These are phyloP conservation scores for Branchellion lobata DNA, from an alignment of 2,888 invertebrate species.

Conservation along the genomic window DNA sequence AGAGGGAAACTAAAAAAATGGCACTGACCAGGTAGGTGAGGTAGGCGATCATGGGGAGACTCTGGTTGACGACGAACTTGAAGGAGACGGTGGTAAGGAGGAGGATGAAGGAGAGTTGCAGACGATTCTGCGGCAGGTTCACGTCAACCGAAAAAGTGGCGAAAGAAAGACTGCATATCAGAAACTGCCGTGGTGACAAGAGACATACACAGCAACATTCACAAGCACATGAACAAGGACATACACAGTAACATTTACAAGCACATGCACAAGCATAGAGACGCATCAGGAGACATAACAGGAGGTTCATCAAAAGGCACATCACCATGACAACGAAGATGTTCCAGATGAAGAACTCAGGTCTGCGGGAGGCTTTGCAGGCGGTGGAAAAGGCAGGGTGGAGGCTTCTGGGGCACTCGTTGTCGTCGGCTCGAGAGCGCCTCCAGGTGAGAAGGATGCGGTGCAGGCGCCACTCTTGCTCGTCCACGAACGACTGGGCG, in stretches of 20 bases:
- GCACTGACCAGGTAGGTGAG: conserved; percentile 59
- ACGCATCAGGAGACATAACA: too few species aligned
- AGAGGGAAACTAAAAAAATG: too few species aligned
- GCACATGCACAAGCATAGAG: background rate
- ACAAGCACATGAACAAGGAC: background rate
- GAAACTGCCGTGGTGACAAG: conserved; percentile 55
- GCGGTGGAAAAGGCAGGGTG: conserved; percentile 51
- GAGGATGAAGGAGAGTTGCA: conserved; percentile 60
- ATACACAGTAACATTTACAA: background rate
- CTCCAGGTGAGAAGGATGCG: conserved; percentile 52
- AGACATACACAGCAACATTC: background rate
- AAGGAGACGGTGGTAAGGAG: conserved; percentile 61
- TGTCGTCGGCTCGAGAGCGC: conserved; percentile 40
- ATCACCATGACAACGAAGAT: conserved; percentile 52
- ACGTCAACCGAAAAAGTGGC: conserved; percentile 60
- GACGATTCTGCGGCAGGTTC: conserved; percentile 58
- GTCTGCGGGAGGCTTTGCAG: conserved; percentile 51
- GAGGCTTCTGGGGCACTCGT: conserved; percentile 48
- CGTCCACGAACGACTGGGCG: conserved; percentile 57
- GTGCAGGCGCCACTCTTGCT: conserved; percentile 59
- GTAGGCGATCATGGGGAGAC: conserved; percentile 61
- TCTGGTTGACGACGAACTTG: conserved; percentile 61
- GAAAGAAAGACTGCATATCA: conserved; percentile 60
- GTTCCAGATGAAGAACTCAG: conserved; percentile 52
- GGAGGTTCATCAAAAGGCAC: too few species aligned